These are phyloP conservation scores for Trichonephila inaurata DNA, from an alignment of 1,140 invertebrate species.

Conservation along the genomic window DNA sequence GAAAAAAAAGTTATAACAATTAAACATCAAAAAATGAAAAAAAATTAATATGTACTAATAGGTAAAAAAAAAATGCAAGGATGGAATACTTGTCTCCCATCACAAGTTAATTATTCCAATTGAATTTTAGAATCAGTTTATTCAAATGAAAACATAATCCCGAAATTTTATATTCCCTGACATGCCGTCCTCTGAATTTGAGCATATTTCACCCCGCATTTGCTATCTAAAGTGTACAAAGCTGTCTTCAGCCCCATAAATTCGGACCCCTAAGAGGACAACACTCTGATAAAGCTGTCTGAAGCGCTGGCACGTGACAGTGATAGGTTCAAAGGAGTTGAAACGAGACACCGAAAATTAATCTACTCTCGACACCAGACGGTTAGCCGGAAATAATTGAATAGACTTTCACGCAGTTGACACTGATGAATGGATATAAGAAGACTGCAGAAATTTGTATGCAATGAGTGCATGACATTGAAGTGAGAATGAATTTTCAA, in stretches of 20 bases:
- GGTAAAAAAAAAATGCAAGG: too few relatives aligned
- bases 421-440: background rate
- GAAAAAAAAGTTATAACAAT: too few relatives aligned
- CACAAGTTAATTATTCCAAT: too few relatives aligned
- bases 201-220: background rate
- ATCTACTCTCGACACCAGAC: background rate
- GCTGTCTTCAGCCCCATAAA: background rate
- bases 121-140: too few relatives aligned
- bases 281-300: background rate
- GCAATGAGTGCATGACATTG: too few relatives aligned
- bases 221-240: background rate
- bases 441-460: background rate
- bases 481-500: too few relatives aligned
- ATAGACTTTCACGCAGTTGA: background rate
- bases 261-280: background rate
- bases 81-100: too few relatives aligned
- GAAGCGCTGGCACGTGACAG: background rate
- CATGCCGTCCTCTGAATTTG: background rate
- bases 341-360: background rate
- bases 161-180: too few relatives aligned
- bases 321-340: conserved; percentile 1
- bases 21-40: too few relatives aligned
- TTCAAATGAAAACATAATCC: too few relatives aligned
- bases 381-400: background rate
- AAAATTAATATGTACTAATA: too few relatives aligned